Evolutionary conservation across 2,888 invertebrate genomes (phyloP).

Genomic region (Chymomyza fuscimana): DNA sequence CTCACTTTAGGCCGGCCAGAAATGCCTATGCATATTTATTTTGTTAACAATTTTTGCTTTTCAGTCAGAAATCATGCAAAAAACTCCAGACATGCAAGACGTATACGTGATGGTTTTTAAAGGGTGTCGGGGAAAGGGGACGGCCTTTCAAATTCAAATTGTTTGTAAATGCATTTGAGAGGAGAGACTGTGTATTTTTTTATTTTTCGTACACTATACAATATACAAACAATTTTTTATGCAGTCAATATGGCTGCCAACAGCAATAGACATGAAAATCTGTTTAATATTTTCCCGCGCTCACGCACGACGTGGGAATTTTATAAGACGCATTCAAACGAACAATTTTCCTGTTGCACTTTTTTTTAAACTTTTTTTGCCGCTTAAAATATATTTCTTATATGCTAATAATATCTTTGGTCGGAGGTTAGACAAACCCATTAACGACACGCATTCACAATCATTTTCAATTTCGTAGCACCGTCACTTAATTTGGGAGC

Average conservation of each 20-base stretch:
- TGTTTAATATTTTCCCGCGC: slow-evolving; percentile 65
- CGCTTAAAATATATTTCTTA: neutral
- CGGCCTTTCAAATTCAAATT: slow-evolving; percentile 63
- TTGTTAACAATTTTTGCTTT: slow-evolving; percentile 62
- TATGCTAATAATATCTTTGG: slow-evolving; percentile 1
- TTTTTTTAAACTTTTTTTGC: neutral
- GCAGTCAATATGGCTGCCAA: slow-evolving; percentile 6
- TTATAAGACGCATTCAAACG: slow-evolving; percentile 28
- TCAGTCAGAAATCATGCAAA: slow-evolving; percentile 48
- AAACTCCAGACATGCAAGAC: slow-evolving; percentile 15
- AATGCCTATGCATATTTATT: slow-evolving; percentile 67
- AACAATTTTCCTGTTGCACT: neutral
- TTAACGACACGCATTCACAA: slow-evolving; percentile 60
- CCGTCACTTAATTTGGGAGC: slow-evolving; percentile 70
- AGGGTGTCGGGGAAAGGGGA: slow-evolving; percentile 35
- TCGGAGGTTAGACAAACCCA: slow-evolving; percentile 57
- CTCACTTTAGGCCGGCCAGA: neutral
- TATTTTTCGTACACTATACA: neutral
- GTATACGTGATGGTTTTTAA: neutral
- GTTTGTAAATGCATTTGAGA: slow-evolving; percentile 59
- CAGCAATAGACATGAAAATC: slow-evolving; percentile 48
- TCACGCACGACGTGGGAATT: slow-evolving; percentile 72
- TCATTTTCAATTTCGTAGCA: slow-evolving; percentile 11
- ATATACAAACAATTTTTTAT: neutral
- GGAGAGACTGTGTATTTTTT: slow-evolving; percentile 6